A percentile compares a stretch with the other conserved stretches of the same genome.
Evolutionary conservation across 2,888 invertebrate genomes (phyloP).

Genomic region (Calliopum simillimum): DNA sequence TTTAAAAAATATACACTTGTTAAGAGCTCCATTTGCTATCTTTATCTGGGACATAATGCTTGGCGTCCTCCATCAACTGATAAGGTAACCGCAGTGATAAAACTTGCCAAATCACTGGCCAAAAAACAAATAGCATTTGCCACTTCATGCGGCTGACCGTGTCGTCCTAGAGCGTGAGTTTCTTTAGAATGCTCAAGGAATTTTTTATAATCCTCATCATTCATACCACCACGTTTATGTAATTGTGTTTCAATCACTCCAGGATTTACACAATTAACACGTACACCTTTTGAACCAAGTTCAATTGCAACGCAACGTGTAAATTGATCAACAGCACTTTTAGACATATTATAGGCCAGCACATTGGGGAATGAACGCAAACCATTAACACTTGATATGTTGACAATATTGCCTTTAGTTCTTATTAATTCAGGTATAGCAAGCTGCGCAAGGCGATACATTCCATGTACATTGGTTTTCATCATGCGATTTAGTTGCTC

Average conservation of each 20-base stretch:
- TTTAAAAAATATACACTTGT: not conserved
- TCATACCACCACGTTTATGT: slow-evolving; percentile 87
- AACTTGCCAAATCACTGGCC: slow-evolving; percentile 86
- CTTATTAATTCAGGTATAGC: slow-evolving; percentile 87
- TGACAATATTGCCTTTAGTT: slow-evolving; percentile 89
- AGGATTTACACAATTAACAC: slow-evolving; percentile 93
- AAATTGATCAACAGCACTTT: slow-evolving; percentile 94
- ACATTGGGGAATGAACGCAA: slow-evolving; percentile 89
- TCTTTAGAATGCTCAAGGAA: slow-evolving; percentile 86
- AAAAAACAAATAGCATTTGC: slow-evolving; percentile 90
- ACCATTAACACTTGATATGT: slow-evolving; percentile 94
- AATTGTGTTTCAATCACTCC: slow-evolving; percentile 89
- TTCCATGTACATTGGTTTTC: slow-evolving; percentile 86
- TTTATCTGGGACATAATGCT: slow-evolving; percentile 86
- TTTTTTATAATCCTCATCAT: slow-evolving; percentile 80
- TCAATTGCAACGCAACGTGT: slow-evolving; percentile 93
- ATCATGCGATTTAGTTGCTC: slow-evolving; percentile 91
- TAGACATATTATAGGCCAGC: slow-evolving; percentile 91
- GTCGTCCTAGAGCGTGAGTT: slow-evolving; percentile 90
- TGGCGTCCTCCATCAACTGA: slow-evolving; percentile 95
- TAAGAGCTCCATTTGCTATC: not conserved
- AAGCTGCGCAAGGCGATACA: slow-evolving; percentile 85
- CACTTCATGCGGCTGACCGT: slow-evolving; percentile 85
- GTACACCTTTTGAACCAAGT: slow-evolving; percentile 81
- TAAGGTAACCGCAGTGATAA: slow-evolving; percentile 87